A percentile compares a stretch with the other conserved stretches of the same genome.
Evolutionary conservation across 1,140 invertebrate genomes (phyloP).

Genomic region (Zophobas atratus): DNA sequence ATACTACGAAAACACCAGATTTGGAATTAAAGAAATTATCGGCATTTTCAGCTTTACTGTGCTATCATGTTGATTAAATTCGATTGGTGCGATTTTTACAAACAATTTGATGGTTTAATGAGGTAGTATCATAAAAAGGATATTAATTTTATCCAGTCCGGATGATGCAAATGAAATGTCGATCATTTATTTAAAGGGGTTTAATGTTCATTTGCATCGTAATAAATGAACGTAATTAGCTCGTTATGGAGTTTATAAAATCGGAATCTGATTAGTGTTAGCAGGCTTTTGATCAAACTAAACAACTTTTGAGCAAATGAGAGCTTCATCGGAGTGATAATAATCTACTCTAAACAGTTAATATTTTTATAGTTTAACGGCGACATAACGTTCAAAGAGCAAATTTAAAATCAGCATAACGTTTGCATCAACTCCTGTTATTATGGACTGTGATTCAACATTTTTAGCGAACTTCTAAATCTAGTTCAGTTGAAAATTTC

Average conservation of each 20-base stretch:
- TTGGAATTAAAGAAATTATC: not conserved
- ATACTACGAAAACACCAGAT: no score
- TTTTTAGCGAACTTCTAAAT: no score
- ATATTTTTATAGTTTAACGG: no score
- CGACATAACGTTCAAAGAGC: no score
- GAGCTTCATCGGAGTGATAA: no score
- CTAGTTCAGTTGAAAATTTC: not conserved
- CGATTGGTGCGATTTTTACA: not conserved
- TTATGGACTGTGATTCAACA: no score
- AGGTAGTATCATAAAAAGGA: not conserved
- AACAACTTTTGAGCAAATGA: no score
- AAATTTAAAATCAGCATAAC: no score
- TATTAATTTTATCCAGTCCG: not conserved
- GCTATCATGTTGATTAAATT: not conserved
- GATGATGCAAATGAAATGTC: not conserved
- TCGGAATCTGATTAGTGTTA: not conserved
- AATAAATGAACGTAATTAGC: conserved; percentile 7
- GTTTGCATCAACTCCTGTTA: no score
- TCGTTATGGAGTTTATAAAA: not conserved
- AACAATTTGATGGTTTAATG: not conserved
- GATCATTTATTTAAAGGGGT: not conserved
- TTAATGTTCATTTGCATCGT: not conserved
- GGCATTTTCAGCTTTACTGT: not conserved
- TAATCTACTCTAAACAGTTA: no score
- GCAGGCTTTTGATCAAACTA: no score